Conservation (phyloP, 2,888 invertebrate species). For the Drosophila diplacantha region DNA sequence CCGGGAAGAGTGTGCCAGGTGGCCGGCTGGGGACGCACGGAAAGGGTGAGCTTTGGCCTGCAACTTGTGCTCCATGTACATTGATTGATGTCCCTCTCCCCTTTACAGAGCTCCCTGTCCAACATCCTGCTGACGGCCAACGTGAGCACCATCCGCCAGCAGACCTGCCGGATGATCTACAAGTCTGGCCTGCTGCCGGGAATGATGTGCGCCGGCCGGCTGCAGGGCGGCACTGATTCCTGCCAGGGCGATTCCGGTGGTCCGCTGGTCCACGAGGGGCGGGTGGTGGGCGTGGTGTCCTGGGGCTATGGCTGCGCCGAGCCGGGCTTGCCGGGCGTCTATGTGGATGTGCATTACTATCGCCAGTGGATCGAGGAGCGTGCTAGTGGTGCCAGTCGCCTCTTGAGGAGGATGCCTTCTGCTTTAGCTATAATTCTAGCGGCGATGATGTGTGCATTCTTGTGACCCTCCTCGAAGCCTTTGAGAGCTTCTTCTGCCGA, state of each 20-base stretch:
- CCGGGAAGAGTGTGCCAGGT: constrained; percentile 69
- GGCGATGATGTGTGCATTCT: neutral
- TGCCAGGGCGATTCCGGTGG: constrained; percentile 76
- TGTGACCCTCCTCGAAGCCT: neutral
- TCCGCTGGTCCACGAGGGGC: constrained; percentile 69
- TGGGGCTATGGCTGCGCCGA: constrained; percentile 74
- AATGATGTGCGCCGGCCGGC: constrained; percentile 73
- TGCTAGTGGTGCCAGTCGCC: constrained; percentile 31
- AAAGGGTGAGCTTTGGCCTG: constrained; percentile 48
- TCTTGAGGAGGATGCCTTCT: neutral
- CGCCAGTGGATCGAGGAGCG: constrained; percentile 72
- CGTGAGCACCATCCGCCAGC: constrained; percentile 62
- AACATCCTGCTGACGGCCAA: constrained; percentile 64
- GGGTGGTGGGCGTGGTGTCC: constrained; percentile 72
- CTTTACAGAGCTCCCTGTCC: constrained; percentile 53
- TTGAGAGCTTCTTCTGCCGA: neutral
- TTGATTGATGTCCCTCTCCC: neutral
- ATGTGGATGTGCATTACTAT: constrained; percentile 72
- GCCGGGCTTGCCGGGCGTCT: constrained; percentile 67
- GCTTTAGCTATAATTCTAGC: neutral
- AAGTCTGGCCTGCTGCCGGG: constrained; percentile 55
- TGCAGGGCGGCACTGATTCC: constrained; percentile 73
- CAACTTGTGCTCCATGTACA: too few species aligned
- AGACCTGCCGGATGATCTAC: constrained; percentile 60
- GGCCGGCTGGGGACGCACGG: constrained; percentile 75